A percentile compares a stretch with the other conserved stretches of the same genome.
phyloP scores from a whole-genome alignment of 2,113 vertebrate genomes.

The Laterallus jamaicensis region DNA sequence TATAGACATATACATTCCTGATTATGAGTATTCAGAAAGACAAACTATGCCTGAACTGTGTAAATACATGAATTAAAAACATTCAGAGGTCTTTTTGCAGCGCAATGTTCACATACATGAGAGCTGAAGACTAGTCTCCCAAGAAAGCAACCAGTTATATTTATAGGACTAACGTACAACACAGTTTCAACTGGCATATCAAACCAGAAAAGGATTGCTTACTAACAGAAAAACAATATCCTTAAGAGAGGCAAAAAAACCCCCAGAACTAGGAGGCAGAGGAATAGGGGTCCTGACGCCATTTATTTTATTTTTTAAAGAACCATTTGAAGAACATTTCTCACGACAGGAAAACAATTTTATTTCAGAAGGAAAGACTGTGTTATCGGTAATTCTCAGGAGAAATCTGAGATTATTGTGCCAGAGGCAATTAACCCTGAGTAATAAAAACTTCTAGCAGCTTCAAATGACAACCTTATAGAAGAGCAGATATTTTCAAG shows the following conservation, averaged over 20 bases:
- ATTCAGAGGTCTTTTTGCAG: not conserved
- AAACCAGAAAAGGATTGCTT: not conserved
- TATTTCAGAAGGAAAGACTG: conserved; percentile 49
- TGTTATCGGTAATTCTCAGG: conserved; percentile 38
- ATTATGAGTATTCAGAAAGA: not conserved
- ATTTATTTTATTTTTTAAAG: conserved; percentile 3
- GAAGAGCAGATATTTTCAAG: conserved; percentile 46
- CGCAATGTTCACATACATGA: not conserved
- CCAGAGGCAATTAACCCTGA: conserved; percentile 70
- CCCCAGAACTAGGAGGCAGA: not conserved
- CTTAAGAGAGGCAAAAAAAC: not conserved
- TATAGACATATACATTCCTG: not conserved
- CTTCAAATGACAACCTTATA: conserved; percentile 32
- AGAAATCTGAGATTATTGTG: conserved; percentile 57
- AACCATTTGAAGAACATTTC: conserved; percentile 46
- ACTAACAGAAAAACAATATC: not conserved
- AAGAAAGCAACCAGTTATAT: not conserved
- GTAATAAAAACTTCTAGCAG: conserved; percentile 65
- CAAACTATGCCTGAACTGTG: not conserved
- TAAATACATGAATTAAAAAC: not conserved
- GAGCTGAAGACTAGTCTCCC: not conserved
- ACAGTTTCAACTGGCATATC: not conserved
- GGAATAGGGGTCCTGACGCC: not conserved
- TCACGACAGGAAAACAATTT: conserved; percentile 55
- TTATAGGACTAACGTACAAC: not conserved